Conservation (phyloP, 2,888 invertebrate species). For the Caenorhabditis doughertyi region DNA sequence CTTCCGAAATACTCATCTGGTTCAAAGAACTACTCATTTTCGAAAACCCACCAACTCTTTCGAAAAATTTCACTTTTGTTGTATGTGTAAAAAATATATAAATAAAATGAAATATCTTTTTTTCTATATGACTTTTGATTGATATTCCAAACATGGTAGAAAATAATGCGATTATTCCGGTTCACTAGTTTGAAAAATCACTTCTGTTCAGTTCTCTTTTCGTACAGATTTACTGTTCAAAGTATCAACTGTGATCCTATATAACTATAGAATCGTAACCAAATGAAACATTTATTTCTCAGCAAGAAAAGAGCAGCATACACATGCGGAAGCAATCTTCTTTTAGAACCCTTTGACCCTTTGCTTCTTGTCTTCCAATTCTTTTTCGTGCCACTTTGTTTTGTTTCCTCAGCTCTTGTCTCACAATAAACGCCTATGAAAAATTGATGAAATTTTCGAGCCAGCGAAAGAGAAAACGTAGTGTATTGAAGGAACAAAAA, state of each 20-base stretch:
- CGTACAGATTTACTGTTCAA: background rate
- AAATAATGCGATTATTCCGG: constrained; percentile 61
- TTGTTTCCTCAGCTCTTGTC: constrained; percentile 22
- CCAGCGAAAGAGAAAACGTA: background rate
- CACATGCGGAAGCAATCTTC: constrained; percentile 43
- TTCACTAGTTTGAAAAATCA: constrained; percentile 43
- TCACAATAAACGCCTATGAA: constrained; percentile 14
- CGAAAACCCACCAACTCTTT: constrained; percentile 5
- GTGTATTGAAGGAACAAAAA: no score
- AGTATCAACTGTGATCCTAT: background rate
- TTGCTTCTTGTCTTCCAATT: background rate
- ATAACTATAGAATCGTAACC: no score
- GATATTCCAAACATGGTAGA: constrained; percentile 28
- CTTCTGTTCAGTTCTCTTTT: constrained; percentile 1
- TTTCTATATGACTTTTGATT: constrained; percentile 20
- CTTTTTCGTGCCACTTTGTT: background rate
- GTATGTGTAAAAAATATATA: background rate
- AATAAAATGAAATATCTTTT: constrained; percentile 1
- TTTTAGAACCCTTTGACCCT: constrained; percentile 5
- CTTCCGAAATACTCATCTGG: background rate
- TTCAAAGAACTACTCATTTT: background rate
- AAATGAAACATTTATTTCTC: background rate
- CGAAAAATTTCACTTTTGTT: background rate
- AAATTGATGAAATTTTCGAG: constrained; percentile 22
- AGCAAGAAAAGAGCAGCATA: background rate